Conservation (phyloP, 1,140 invertebrate genomes). For the Charaxes varanes region DNA sequence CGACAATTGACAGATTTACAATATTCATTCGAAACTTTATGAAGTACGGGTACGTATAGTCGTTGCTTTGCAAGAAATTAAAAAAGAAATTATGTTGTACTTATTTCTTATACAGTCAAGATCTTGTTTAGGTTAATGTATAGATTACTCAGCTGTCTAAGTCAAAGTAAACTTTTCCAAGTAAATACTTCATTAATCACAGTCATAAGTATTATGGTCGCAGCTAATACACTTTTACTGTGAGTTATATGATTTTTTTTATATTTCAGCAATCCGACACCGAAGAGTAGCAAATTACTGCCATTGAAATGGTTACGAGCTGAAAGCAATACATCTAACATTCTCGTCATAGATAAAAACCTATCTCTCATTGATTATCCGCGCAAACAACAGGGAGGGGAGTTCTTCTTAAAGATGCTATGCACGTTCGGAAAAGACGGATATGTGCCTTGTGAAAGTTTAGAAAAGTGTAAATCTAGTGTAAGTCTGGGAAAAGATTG, state of each 20-base stretch:
- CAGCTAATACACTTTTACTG: too few species aligned
- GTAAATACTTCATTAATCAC: too few species aligned
- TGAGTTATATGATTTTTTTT: neutral
- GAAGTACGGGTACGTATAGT: slow-evolving; percentile 46
- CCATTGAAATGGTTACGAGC: slow-evolving; percentile 29
- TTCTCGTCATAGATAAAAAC: slow-evolving; percentile 22
- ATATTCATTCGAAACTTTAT: slow-evolving; percentile 55
- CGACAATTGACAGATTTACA: slow-evolving; percentile 39
- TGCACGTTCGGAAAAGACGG: slow-evolving; percentile 36
- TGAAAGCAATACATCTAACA: slow-evolving; percentile 21
- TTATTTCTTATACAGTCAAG: too few species aligned
- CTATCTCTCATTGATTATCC: slow-evolving; percentile 17
- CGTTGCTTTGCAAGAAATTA: too few species aligned
- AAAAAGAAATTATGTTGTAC: too few species aligned
- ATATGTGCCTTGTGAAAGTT: slow-evolving; percentile 39
- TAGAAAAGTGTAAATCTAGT: slow-evolving; percentile 16
- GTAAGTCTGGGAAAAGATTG: too few species aligned
- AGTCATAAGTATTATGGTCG: too few species aligned
- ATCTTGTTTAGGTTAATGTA: too few species aligned
- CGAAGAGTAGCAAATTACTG: slow-evolving; percentile 22
- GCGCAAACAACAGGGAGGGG: slow-evolving; percentile 9
- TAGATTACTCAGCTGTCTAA: too few species aligned
- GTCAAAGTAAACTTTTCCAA: too few species aligned
- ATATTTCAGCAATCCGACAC: slow-evolving; percentile 37
- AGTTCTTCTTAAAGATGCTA: slow-evolving; percentile 28